phyloP scores from a whole-genome alignment of 2,797 vertebrate genomes.

The Triplophysa yarkandensis region DNA sequence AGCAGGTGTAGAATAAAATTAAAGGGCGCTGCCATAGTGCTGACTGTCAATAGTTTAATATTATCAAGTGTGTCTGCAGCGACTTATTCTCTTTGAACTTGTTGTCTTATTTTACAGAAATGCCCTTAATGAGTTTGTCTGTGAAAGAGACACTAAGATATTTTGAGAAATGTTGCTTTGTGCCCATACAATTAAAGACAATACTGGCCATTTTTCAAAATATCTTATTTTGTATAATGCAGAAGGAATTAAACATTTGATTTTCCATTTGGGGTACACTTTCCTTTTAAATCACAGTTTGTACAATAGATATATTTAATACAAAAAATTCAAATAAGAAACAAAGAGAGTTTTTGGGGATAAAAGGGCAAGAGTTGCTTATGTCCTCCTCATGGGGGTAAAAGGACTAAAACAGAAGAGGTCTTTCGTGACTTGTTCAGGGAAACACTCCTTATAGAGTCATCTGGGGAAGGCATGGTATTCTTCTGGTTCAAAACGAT shows the following conservation, averaged over 20 bases:
- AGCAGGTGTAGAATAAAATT: constrained; percentile 10
- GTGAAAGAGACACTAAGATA: too few relatives aligned
- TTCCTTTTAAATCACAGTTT: too few relatives aligned
- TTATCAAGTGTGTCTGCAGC: not conserved
- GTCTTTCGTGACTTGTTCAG: not conserved
- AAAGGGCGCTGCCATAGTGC: constrained; percentile 33
- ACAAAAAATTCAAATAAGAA: not conserved
- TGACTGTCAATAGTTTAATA: constrained; percentile 46
- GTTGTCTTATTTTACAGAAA: not conserved
- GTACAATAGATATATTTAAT: too few relatives aligned
- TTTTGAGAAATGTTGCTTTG: too few relatives aligned
- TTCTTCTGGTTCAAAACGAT: constrained; percentile 38
- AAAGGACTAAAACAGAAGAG: not conserved
- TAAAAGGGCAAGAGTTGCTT: not conserved
- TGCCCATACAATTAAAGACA: too few relatives aligned
- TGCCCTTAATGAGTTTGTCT: too few relatives aligned
- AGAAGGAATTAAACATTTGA: too few relatives aligned
- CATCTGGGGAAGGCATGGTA: constrained; percentile 51
- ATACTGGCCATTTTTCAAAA: too few relatives aligned
- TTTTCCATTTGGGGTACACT: too few relatives aligned
- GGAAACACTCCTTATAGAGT: constrained; percentile 44
- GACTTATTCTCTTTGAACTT: not conserved
- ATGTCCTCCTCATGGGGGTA: not conserved
- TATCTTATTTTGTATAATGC: too few relatives aligned
- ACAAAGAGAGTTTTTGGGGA: not conserved